phyloP scores from a whole-genome alignment of 2,797 vertebrate species.

The Pangasius sanitwongsei region DNA sequence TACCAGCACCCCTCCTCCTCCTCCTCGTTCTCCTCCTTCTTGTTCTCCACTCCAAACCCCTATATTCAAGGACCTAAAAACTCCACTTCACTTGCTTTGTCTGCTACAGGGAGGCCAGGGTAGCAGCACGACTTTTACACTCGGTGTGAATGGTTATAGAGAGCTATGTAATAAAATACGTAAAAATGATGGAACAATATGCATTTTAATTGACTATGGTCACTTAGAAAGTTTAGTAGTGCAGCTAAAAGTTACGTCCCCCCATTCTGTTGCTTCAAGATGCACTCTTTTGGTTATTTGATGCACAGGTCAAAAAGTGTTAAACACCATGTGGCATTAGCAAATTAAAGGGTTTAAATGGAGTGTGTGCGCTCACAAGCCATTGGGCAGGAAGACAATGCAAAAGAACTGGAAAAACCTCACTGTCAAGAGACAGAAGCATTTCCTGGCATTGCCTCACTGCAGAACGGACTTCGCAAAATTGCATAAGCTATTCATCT shows the following conservation, averaged over 20 bases:
- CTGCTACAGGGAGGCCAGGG: background rate
- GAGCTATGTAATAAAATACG: background rate
- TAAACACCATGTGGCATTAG: constrained; percentile 38
- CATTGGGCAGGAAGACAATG: constrained; percentile 42
- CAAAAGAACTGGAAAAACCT: constrained; percentile 38
- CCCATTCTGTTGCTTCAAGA: background rate
- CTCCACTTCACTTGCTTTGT: constrained; percentile 48
- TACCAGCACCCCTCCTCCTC: constrained; percentile 44
- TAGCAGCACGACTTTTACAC: constrained; percentile 15
- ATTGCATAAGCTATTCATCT: constrained; percentile 60
- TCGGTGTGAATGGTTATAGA: background rate
- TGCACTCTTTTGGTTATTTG: constrained; percentile 9
- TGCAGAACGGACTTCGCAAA: constrained; percentile 53
- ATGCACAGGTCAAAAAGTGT: constrained; percentile 25
- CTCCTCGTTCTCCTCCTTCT: constrained; percentile 7
- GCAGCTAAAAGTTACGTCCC: background rate
- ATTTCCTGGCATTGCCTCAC: constrained; percentile 58
- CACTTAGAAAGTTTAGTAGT: background rate
- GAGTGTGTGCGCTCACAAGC: constrained; percentile 25
- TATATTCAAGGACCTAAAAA: constrained; percentile 42
- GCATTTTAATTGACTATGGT: background rate
- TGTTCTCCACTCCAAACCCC: constrained; percentile 31
- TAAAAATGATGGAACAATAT: background rate
- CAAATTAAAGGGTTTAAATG: constrained; percentile 38
- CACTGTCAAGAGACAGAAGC: constrained; percentile 48